Conservation (phyloP, 2,113 vertebrate species). For the Planiliza haematocheilus region DNA sequence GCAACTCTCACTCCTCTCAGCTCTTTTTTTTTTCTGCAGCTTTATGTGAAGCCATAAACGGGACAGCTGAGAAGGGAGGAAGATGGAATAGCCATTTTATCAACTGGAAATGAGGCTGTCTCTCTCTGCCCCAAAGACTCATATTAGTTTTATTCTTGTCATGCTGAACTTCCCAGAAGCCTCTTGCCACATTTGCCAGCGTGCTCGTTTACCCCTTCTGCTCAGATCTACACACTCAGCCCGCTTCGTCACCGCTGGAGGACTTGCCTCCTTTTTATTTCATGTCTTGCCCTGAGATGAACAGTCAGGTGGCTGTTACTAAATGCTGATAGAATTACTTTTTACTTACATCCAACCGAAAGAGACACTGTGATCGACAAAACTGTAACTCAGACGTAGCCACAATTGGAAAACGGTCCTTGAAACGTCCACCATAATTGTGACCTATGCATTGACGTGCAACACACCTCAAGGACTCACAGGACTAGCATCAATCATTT, state of each 20-base stretch:
- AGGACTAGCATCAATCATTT: no score
- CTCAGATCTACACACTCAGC: conserved; percentile 31
- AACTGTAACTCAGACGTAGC: not conserved
- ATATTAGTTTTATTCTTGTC: conserved; percentile 39
- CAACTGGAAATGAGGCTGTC: conserved; percentile 53
- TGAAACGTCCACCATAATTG: no score
- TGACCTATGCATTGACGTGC: no score
- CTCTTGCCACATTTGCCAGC: conserved; percentile 3
- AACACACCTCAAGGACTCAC: no score
- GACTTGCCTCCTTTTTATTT: conserved; percentile 19
- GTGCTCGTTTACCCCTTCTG: not conserved
- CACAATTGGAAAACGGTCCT: not conserved
- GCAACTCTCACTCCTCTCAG: conserved; percentile 41
- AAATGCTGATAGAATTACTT: not conserved
- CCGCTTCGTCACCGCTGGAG: not conserved
- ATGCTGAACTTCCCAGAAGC: conserved; percentile 28
- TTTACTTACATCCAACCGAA: no score
- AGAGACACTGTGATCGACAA: not conserved
- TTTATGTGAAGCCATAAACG: conserved; percentile 63
- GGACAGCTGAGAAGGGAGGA: conserved; percentile 20
- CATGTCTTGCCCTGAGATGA: not conserved
- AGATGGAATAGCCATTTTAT: conserved; percentile 53
- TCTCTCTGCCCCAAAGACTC: conserved; percentile 45
- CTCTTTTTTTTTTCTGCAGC: conserved; percentile 31
- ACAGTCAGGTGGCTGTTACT: not conserved